phyloP scores from a whole-genome alignment of 2,113 vertebrate genomes.

The Pleuronectes platessa region DNA sequence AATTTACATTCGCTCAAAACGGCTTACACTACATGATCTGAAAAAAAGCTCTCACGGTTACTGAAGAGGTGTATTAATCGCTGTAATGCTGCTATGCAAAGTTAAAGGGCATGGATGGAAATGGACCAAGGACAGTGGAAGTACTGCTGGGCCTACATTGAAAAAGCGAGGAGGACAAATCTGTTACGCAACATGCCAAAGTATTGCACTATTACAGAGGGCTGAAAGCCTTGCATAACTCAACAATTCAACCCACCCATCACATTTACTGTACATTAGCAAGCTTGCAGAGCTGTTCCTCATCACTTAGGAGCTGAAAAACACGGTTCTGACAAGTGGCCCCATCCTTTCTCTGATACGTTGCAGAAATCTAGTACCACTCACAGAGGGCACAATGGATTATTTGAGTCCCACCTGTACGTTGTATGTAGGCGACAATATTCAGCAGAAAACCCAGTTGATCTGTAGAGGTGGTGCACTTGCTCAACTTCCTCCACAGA shows the following conservation, averaged over 20 bases:
- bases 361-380: slow-evolving; percentile 75
- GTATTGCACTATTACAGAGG: slow-evolving; percentile 59
- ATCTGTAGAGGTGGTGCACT: slow-evolving; percentile 63
- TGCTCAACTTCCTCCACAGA: slow-evolving; percentile 67
- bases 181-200: slow-evolving; percentile 72
- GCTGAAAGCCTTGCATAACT: slow-evolving; percentile 79
- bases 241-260: slow-evolving; percentile 75
- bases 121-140: slow-evolving; percentile 64
- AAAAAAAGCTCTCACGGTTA: slow-evolving; percentile 47
- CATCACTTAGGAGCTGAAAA: slow-evolving; percentile 76
- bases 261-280: slow-evolving; percentile 78
- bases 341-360: slow-evolving; percentile 63
- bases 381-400: slow-evolving; percentile 62
- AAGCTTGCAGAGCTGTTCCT: slow-evolving; percentile 63
- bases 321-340: slow-evolving; percentile 73
- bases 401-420: slow-evolving; percentile 68
- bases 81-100: slow-evolving; percentile 18
- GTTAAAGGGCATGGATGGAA: slow-evolving; percentile 62
- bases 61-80: slow-evolving; percentile 67
- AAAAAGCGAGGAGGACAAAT: slow-evolving; percentile 57
- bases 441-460: slow-evolving; percentile 55
- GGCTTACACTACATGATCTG: slow-evolving; percentile 8
- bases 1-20: slow-evolving; percentile 44
- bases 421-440: slow-evolving; percentile 72
- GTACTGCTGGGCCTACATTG: slow-evolving; percentile 48